Evolutionary conservation across 2,888 invertebrate species (phyloP).

Genomic region (Limnephilus rhombicus): DNA sequence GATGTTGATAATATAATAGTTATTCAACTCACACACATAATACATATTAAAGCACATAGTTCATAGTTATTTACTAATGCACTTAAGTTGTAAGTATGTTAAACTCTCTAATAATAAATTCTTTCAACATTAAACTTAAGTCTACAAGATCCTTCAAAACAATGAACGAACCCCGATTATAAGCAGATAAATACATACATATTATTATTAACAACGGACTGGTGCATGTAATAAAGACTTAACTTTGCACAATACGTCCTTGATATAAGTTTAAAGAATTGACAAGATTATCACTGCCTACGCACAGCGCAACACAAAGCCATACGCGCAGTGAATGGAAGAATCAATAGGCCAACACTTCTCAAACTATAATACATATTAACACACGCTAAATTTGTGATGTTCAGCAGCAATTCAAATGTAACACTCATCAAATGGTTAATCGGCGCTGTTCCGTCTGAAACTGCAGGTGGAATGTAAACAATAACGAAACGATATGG

Average conservation of each 20-base stretch:
- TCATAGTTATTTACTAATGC: constrained; percentile 11
- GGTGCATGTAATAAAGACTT: neutral
- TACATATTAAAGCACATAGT: constrained; percentile 33
- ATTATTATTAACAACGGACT: neutral
- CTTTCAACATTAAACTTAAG: constrained; percentile 6
- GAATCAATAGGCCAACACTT: constrained; percentile 13
- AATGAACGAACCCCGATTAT: neutral
- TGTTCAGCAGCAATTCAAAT: too few relatives aligned
- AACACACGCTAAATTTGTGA: neutral
- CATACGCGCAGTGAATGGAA: constrained; percentile 12
- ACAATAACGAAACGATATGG: too few relatives aligned
- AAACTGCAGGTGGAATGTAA: too few relatives aligned
- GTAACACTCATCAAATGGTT: too few relatives aligned
- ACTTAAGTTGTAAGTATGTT: constrained; percentile 4
- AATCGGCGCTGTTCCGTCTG: too few relatives aligned
- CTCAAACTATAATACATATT: neutral
- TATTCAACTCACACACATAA: constrained; percentile 16
- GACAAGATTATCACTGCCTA: constrained; percentile 36
- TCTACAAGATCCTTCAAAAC: constrained; percentile 12
- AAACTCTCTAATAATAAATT: neutral
- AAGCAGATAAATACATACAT: neutral
- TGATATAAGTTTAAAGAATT: constrained; percentile 20
- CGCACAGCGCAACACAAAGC: constrained; percentile 18
- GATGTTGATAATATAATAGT: constrained; percentile 31
- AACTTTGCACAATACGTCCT: neutral